Percentiles rank a stretch among this genome's conserved stretches.
Conservation (phyloP, 2,113 vertebrate genomes). For the Grantiella picta region DNA sequence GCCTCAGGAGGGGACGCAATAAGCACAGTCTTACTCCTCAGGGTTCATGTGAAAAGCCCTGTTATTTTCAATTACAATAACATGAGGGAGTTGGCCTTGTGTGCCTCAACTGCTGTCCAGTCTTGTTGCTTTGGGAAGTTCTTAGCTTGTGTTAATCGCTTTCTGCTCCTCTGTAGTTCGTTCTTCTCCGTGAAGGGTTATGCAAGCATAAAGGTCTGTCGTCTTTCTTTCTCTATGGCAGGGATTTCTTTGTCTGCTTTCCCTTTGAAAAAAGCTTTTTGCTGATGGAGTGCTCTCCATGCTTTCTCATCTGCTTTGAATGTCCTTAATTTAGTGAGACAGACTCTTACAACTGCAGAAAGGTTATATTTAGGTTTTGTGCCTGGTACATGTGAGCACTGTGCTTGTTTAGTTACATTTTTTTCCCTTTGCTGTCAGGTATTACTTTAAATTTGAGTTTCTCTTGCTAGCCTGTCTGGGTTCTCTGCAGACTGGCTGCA, state of each 20-base stretch:
- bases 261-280: constrained; percentile 45
- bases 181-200: background rate
- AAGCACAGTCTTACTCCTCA: background rate
- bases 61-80: background rate
- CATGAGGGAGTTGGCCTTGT: background rate
- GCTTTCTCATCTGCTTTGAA: constrained; percentile 54
- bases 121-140: background rate
- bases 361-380: constrained; percentile 49
- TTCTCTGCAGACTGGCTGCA: background rate
- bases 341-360: background rate
- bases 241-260: constrained; percentile 10
- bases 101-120: background rate
- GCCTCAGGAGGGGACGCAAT: background rate
- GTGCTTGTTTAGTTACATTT: background rate
- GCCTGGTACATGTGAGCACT: background rate
- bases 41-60: background rate
- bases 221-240: background rate
- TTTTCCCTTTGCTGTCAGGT: background rate
- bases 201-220: background rate
- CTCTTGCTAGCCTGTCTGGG: background rate
- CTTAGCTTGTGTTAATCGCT: background rate
- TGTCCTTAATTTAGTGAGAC: constrained; percentile 44
- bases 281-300: background rate
- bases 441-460: constrained; percentile 5
- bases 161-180: background rate